Evolutionary conservation across 2,113 vertebrate species (phyloP).

Genomic region (Menidia beryllina): DNA sequence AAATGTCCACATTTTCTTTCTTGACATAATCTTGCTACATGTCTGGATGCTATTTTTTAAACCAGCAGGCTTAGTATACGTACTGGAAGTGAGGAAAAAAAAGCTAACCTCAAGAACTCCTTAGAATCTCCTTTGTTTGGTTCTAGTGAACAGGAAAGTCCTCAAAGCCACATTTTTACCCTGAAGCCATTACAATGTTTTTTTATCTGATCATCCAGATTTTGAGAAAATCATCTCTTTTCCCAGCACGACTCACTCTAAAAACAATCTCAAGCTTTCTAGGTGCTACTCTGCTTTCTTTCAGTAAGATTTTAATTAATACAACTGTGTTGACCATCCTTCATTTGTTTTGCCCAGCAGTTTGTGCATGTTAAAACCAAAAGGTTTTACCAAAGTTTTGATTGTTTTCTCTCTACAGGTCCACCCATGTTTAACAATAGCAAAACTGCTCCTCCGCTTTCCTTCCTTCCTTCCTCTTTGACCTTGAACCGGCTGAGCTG

Average conservation of each 20-base stretch:
- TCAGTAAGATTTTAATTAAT: constrained; percentile 3
- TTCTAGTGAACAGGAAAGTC: too few species aligned
- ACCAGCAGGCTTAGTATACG: too few species aligned
- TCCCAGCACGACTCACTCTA: not conserved
- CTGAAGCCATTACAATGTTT: too few species aligned
- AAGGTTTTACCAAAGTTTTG: constrained; percentile 2
- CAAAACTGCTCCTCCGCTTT: constrained; percentile 46
- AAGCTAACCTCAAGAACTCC: too few species aligned
- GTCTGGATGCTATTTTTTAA: too few species aligned
- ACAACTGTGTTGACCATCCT: constrained; percentile 6
- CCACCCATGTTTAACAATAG: constrained; percentile 66
- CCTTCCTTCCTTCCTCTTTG: constrained; percentile 62
- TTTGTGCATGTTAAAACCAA: constrained; percentile 19
- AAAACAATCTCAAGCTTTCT: not conserved
- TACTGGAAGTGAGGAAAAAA: too few species aligned
- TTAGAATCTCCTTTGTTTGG: too few species aligned
- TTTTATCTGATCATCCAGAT: not conserved
- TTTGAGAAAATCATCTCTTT: not conserved
- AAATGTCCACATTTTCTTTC: not conserved
- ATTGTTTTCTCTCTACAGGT: constrained; percentile 56
- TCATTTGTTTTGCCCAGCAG: not conserved
- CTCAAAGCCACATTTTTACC: too few species aligned
- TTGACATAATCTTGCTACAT: too few species aligned
- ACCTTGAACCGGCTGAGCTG: constrained; percentile 15
- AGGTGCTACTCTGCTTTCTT: constrained; percentile 1